These are phyloP conservation scores for Mellilla xanthometata DNA, from an alignment of 2,888 invertebrate genomes.

Conservation along the genomic window DNA sequence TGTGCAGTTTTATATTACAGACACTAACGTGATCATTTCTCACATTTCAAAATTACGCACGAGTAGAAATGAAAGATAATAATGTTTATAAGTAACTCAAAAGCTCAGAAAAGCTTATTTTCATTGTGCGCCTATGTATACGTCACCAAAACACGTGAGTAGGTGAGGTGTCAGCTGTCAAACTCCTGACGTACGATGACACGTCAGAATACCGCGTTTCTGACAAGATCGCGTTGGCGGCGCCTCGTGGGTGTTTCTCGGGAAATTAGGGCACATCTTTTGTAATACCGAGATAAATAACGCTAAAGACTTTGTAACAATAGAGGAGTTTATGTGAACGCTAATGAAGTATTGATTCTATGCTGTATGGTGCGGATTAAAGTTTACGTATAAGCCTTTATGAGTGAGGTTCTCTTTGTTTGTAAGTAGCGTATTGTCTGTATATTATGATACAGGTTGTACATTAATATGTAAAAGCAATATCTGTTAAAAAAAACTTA, in stretches of 20 bases:
- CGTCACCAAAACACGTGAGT: slow-evolving; percentile 6
- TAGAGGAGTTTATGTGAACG: slow-evolving; percentile 24
- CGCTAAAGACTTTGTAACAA: slow-evolving; percentile 12
- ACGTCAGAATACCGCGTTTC: slow-evolving; percentile 42
- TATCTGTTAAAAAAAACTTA: too few species aligned
- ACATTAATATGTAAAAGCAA: too few species aligned
- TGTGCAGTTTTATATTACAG: too few species aligned
- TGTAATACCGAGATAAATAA: slow-evolving; percentile 19
- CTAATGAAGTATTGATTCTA: slow-evolving; percentile 21
- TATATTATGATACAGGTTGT: too few species aligned
- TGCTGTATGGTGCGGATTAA: too few species aligned
- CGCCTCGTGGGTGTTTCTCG: slow-evolving; percentile 15
- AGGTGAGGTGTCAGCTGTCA: slow-evolving; percentile 38
- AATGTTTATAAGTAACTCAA: too few species aligned
- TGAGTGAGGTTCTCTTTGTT: too few species aligned
- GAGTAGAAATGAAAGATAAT: too few species aligned
- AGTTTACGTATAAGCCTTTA: too few species aligned
- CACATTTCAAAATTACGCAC: too few species aligned
- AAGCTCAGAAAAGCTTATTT: background rate
- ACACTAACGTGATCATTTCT: too few species aligned
- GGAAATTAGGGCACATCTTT: slow-evolving; percentile 19
- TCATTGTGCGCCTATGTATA: background rate
- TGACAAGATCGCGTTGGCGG: slow-evolving; percentile 24
- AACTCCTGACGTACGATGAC: slow-evolving; percentile 48
- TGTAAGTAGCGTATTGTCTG: too few species aligned